Conservation (phyloP, 2,113 vertebrate genomes). For the Myxocyprinus asiaticus region DNA sequence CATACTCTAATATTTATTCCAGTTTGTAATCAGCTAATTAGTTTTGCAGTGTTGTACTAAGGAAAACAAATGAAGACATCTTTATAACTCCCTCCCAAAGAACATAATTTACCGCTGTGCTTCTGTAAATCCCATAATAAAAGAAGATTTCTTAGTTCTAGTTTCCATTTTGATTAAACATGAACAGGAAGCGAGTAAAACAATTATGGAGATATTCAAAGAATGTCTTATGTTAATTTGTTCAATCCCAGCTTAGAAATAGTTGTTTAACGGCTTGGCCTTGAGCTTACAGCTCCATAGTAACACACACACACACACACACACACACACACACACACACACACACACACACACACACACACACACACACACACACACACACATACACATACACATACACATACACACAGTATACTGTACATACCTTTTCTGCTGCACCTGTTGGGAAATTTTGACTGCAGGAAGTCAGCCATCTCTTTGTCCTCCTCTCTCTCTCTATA, state of each 20-base stretch:
- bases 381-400: background rate
- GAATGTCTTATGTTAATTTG: background rate
- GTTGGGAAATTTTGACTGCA: slow-evolving; percentile 80
- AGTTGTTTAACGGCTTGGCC: background rate
- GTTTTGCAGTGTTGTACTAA: background rate
- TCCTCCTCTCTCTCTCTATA: slow-evolving; percentile 87
- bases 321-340: background rate
- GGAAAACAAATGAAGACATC: background rate
- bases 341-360: background rate
- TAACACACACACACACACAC: background rate
- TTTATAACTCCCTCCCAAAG: background rate
- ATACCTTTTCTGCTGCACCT: slow-evolving; percentile 74
- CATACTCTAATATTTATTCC: background rate
- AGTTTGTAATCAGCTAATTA: background rate
- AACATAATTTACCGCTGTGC: background rate
- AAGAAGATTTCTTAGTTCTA: background rate
- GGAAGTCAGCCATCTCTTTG: slow-evolving; percentile 86
- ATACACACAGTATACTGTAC: background rate
- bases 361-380: background rate
- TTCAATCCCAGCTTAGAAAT: background rate
- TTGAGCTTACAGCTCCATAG: background rate
- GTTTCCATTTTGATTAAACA: slow-evolving; percentile 13
- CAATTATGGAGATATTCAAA: background rate
- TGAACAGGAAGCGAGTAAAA: background rate
- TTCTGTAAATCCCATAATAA: background rate